A percentile compares a stretch with the other conserved stretches of the same genome.
Conservation (phyloP, 2,113 vertebrate species). For the Siniperca chuatsi region DNA sequence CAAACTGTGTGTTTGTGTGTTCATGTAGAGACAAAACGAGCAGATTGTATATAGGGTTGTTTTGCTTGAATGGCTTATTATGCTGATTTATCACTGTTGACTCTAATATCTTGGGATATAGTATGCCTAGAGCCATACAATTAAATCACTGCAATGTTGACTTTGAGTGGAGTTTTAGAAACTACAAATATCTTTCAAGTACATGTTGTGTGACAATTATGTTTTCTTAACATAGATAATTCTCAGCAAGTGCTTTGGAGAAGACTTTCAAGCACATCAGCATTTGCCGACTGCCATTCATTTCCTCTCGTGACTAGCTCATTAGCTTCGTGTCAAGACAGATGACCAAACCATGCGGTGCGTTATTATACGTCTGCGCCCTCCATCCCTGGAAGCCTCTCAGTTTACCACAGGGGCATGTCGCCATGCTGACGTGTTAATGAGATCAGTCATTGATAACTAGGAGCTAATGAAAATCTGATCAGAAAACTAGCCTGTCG, state of each 20-base stretch:
- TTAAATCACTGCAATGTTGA: constrained; percentile 75
- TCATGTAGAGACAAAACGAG: constrained; percentile 17
- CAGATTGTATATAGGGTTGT: constrained; percentile 56
- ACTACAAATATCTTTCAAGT: constrained; percentile 66
- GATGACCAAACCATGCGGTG: constrained; percentile 57
- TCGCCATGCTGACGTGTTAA: constrained; percentile 72
- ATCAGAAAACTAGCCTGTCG: constrained; percentile 67
- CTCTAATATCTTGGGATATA: constrained; percentile 72
- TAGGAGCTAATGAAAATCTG: constrained; percentile 79
- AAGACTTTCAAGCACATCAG: neutral
- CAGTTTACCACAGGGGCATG: constrained; percentile 62
- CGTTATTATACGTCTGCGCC: constrained; percentile 39
- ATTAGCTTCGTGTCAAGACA: constrained; percentile 62
- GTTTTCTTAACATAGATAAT: constrained; percentile 39
- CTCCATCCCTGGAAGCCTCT: constrained; percentile 44
- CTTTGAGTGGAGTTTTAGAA: constrained; percentile 54
- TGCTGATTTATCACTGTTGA: constrained; percentile 81
- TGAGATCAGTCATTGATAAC: constrained; percentile 79
- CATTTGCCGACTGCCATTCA: constrained; percentile 44
- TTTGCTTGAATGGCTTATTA: constrained; percentile 76
- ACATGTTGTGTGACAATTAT: constrained; percentile 39
- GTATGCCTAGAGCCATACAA: constrained; percentile 70
- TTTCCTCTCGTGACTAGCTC: constrained; percentile 51
- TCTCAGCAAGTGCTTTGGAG: constrained; percentile 27
- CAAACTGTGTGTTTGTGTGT: constrained; percentile 6